Evolutionary conservation across 2,888 invertebrate species (phyloP).

Genomic region (Eumerus sabulonum): DNA sequence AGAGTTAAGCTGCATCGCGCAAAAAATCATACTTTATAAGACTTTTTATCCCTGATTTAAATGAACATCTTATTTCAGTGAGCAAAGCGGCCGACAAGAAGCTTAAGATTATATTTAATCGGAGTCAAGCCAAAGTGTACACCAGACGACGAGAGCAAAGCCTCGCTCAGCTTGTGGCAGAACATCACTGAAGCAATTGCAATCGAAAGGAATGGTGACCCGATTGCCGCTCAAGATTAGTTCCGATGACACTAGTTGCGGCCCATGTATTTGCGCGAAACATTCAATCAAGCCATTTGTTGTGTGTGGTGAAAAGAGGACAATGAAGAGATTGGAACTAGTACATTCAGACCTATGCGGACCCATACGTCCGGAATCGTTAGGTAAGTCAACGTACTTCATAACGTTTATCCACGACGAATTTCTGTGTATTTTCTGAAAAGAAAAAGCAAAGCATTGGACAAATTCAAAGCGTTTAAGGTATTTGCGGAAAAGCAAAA

Average conservation of each 20-base stretch:
- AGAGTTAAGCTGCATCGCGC: slow-evolving; percentile 21
- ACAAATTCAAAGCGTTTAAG: slow-evolving; percentile 30
- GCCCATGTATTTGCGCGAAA: too few relatives aligned
- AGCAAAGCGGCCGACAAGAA: too few relatives aligned
- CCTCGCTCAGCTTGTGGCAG: slow-evolving; percentile 23
- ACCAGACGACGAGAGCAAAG: slow-evolving; percentile 14
- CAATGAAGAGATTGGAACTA: too few relatives aligned
- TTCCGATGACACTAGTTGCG: slow-evolving; percentile 13
- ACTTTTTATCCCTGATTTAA: slow-evolving; percentile 30
- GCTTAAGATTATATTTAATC: too few relatives aligned
- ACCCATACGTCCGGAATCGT: too few relatives aligned
- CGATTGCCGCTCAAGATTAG: slow-evolving; percentile 15
- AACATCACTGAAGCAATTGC: slow-evolving; percentile 26
- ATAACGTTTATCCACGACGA: too few relatives aligned
- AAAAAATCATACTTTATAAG: slow-evolving; percentile 29
- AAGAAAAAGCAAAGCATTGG: slow-evolving; percentile 20
- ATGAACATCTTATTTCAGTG: slow-evolving; percentile 14
- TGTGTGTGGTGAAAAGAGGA: too few relatives aligned
- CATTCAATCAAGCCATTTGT: slow-evolving; percentile 15
- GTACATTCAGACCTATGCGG: too few relatives aligned
- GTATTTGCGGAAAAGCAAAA: slow-evolving; percentile 28
- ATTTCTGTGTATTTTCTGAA: slow-evolving; percentile 5
- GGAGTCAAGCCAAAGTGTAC: slow-evolving; percentile 14
- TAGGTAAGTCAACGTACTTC: too few relatives aligned
- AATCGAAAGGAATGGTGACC: slow-evolving; percentile 26